Evolutionary conservation across 2,888 invertebrate genomes (phyloP), one percentile per base, ranked within the genome.

Genomic region (Chorisops tibialis): DNA sequence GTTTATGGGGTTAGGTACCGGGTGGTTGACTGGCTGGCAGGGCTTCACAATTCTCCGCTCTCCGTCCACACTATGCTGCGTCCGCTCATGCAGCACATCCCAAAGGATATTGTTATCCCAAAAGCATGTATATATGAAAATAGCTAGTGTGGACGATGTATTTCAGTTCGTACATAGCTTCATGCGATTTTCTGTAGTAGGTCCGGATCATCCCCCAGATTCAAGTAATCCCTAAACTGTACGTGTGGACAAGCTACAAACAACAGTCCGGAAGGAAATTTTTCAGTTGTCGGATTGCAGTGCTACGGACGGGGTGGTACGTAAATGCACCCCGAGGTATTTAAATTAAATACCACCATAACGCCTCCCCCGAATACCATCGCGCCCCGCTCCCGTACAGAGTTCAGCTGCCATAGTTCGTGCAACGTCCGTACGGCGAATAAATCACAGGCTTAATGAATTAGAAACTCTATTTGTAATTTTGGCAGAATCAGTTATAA

Each of bases 401-500:
- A 19, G 12, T 35, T 16, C 22, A 41, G 9, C 22, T 48, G 19
- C 14, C 37, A 24, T 18, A 35, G n/a, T 37, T 21, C 6, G 7
- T 38, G 30, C 2, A 14, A 11, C 12, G 9, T 37, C 19, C 48
- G 37, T 24, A 14, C 21, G 11, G 47, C 43, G 35, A 51, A 64
- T 64, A 62, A 62, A 62, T 64, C 62, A 64, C 59, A 47, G 24
- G 62, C 62, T 64, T 64, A 64, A 64, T 64, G 64, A 64, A 62
- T 64, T 62, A 64, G 64, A 64, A 64, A 64, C 54, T 59, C 64
- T 50, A 61, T 64, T 61, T 64, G 64, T 64, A 61, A 61, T 64
- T 64, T 64, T 61, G 50, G 61, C 49, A 47, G 49, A 61, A 50
- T 54, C 60, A 59, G 64, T 61, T 61, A 61, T 64, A 64, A 64